These are phyloP conservation scores for Tachysurus vachellii DNA, from an alignment of 2,113 vertebrate genomes.

Conservation along the genomic window DNA sequence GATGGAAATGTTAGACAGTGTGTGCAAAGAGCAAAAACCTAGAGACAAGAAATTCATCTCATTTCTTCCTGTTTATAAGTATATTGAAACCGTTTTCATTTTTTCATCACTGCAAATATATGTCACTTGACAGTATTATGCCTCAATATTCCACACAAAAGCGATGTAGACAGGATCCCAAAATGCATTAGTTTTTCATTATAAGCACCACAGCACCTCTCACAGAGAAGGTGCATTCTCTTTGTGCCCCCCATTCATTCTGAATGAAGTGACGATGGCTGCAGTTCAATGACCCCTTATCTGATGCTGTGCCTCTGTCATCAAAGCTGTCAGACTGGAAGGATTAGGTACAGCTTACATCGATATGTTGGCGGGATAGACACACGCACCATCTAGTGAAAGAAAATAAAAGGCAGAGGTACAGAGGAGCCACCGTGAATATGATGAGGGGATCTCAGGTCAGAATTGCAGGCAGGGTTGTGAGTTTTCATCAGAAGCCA, in stretches of 20 bases:
- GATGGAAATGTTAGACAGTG: too few species aligned
- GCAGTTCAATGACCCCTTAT: constrained; percentile 79
- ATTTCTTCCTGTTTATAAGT: constrained; percentile 32
- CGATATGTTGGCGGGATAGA: constrained; percentile 62
- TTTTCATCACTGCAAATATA: constrained; percentile 59
- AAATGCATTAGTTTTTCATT: constrained; percentile 79
- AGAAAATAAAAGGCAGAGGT: constrained; percentile 47
- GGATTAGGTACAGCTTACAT: constrained; percentile 74
- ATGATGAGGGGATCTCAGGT: constrained; percentile 64
- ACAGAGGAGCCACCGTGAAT: constrained; percentile 53
- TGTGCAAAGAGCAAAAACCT: too few species aligned
- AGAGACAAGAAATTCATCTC: constrained; percentile 16
- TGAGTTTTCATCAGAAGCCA: constrained; percentile 72
- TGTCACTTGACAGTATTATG: constrained; percentile 62
- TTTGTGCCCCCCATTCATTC: constrained; percentile 75
- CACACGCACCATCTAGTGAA: constrained; percentile 12
- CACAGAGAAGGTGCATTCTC: constrained; percentile 72
- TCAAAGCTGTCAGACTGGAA: constrained; percentile 77
- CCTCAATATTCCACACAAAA: constrained; percentile 52
- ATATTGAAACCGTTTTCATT: constrained; percentile 52
- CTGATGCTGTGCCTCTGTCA: constrained; percentile 74
- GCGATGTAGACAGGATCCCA: constrained; percentile 62
- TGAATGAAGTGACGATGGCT: constrained; percentile 74
- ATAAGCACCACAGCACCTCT: constrained; percentile 68
- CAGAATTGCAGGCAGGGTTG: constrained; percentile 64